Evolutionary conservation across 2,888 invertebrate genomes (phyloP), one percentile per base, ranked within the genome.

Genomic region (Gastrophysa polygoni): DNA sequence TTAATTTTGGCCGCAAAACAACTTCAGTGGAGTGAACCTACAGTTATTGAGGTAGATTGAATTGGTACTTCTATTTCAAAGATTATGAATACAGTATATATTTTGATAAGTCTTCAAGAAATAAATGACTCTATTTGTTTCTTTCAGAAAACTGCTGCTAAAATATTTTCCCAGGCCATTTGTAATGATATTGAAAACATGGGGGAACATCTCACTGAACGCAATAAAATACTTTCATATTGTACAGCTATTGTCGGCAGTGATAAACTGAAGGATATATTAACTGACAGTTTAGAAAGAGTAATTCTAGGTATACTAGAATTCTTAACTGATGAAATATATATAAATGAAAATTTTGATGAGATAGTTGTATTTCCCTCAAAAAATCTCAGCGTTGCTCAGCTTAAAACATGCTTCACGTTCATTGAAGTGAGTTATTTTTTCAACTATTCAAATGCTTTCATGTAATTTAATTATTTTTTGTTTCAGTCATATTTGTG

Each of bases 351-450:
- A 11, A 57, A 48, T 28, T 71, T 76, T 43, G 64, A 63, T 7
- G 68, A 68, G 63, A 63, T 52, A 32, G 64, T 74, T 4, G 65
- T 75, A 58, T 76, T 75, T 83, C 58, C 79, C 77, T 57, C 52
- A 3, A 70, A 72, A 50, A 59, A 64, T 32, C 78, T 72, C 77
- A 82, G 57, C 75, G 78, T 71, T 80, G 80, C 80, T 79, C 79
- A 65, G 76, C 80, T 75, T 47, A 44, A 58, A 8, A 50, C 60
- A 11, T 71, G 74, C 48, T 51, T 74, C 6, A 46, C 62, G 17
- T 73, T 67, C 58, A 60, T 77, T 7, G 68, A 75, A 71, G 75
- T 75, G 66, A 65, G 61, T n/a, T n/a, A n/a, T n/a, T n/a, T n/a
- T n/a, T n/a, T n/a, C n/a, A n/a, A n/a, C n/a, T n/a, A n/a, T n/a